These are phyloP conservation scores for Heliconius sara DNA, from an alignment of 2,888 invertebrate species.

Conservation along the genomic window DNA sequence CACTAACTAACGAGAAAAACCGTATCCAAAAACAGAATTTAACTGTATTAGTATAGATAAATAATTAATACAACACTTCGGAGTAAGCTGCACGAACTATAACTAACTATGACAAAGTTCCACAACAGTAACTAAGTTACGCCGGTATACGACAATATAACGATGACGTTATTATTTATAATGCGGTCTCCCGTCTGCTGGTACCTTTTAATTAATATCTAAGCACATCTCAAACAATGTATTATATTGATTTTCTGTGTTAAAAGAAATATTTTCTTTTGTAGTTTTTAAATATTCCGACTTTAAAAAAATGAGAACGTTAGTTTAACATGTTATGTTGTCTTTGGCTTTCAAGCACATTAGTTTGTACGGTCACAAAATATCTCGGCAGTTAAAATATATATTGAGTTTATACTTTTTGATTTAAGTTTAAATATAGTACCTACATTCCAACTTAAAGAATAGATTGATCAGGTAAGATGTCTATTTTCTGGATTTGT, in stretches of 20 bases:
- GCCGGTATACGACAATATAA: constrained; percentile 45
- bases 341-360: not conserved
- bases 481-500: too few species aligned
- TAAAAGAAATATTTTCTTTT: too few species aligned
- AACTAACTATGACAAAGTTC: constrained; percentile 48
- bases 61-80: constrained; percentile 49
- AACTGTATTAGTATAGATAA: constrained; percentile 48
- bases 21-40: constrained; percentile 34
- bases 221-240: not conserved
- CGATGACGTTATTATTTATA: constrained; percentile 47
- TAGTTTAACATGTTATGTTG: not conserved
- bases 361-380: too few species aligned
- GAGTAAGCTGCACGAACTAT: constrained; percentile 43
- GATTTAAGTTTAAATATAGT: too few species aligned
- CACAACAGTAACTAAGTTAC: constrained; percentile 42
- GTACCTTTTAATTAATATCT: constrained; percentile 41
- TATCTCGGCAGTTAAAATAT: too few species aligned
- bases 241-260: not conserved
- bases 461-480: too few species aligned
- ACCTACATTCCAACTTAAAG: too few species aligned
- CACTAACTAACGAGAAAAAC: not conserved
- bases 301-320: not conserved
- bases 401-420: too few species aligned
- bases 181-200: constrained; percentile 42
- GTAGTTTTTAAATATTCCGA: not conserved